These are phyloP conservation scores for Todus mexicanus DNA, from an alignment of 2,797 vertebrate species.

Conservation along the genomic window DNA sequence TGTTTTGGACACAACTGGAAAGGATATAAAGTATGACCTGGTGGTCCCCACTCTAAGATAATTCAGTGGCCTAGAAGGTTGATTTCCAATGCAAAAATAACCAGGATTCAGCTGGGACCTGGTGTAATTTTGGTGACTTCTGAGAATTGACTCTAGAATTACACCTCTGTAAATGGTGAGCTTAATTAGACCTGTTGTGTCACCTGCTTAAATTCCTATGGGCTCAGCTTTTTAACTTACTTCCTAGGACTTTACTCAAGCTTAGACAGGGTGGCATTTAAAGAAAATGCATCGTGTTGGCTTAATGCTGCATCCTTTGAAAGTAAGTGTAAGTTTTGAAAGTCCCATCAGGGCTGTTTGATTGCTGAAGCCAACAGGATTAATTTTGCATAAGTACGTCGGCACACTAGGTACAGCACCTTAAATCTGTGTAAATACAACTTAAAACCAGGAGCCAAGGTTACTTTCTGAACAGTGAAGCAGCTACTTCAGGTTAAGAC, in stretches of 20 bases:
- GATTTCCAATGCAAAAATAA: not conserved
- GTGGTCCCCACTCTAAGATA: not conserved
- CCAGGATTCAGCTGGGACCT: not conserved
- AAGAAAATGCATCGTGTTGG: not conserved
- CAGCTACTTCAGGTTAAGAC: not conserved
- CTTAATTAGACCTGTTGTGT: not conserved
- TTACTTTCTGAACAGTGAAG: not conserved
- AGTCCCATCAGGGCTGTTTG: not conserved
- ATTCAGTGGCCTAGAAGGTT: not conserved
- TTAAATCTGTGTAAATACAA: not conserved
- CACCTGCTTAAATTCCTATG: not conserved
- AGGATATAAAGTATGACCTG: rapidly evolving
- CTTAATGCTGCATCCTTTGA: not conserved
- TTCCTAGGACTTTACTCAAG: not conserved
- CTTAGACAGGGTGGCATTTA: not conserved
- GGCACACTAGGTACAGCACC: not conserved
- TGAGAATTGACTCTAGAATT: not conserved
- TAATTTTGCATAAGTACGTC: not conserved
- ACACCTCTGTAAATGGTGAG: not conserved
- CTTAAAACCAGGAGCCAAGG: not conserved
- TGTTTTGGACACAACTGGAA: not conserved
- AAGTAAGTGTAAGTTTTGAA: not conserved
- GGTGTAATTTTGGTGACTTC: not conserved
- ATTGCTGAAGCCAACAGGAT: not conserved
- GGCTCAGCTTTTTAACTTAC: not conserved